A percentile compares a stretch with the other conserved stretches of the same genome.
Conservation (phyloP, 2,888 invertebrate genomes). For the Tipula unca region DNA sequence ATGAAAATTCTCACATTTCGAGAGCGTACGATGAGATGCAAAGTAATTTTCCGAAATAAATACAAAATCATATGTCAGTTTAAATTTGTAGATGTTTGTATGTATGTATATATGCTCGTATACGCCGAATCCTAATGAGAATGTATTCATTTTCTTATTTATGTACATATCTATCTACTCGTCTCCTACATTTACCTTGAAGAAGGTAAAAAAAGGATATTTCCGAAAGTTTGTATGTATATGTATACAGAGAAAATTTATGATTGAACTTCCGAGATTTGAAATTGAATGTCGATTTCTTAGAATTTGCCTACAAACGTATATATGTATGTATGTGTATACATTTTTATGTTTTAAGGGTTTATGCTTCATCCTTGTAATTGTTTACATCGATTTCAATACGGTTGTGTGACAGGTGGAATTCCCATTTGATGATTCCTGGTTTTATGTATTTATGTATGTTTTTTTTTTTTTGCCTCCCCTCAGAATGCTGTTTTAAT, state of each 20-base stretch:
- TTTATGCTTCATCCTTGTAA: not conserved
- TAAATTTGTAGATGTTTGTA: no score
- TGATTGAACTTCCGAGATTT: not conserved
- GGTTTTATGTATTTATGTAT: not conserved
- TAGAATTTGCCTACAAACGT: not conserved
- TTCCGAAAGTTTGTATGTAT: no score
- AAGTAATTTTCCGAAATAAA: not conserved
- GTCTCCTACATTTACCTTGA: not conserved
- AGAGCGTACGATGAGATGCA: not conserved
- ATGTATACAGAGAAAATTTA: not conserved
- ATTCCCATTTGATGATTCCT: not conserved
- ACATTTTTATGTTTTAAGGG: not conserved
- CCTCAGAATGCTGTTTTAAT: not conserved
- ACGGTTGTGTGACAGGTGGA: not conserved
- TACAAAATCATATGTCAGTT: not conserved
- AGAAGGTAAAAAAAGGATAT: not conserved
- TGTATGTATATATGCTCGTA: not conserved
- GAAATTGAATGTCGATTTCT: not conserved
- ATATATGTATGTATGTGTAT: not conserved
- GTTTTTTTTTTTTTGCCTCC: no score
- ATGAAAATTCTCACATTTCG: not conserved
- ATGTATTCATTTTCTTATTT: not conserved
- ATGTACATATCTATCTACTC: not conserved
- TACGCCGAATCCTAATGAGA: not conserved
- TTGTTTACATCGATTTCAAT: not conserved